Evolutionary conservation across 1,140 invertebrate genomes (phyloP), one percentile per base, ranked within the genome.

Genomic region (Ips nitidus): DNA sequence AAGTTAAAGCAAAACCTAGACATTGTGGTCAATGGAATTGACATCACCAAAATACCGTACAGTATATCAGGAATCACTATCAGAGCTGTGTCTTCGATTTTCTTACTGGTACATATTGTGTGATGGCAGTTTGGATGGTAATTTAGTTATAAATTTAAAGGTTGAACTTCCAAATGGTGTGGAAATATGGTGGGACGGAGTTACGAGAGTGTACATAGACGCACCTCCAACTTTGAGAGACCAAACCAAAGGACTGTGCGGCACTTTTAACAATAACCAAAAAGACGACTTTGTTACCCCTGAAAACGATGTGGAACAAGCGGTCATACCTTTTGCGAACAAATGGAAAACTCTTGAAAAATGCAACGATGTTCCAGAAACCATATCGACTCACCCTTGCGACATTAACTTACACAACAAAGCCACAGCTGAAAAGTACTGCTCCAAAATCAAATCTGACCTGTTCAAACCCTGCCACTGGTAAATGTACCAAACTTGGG

Each of bases 221-320:
- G 90, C 90, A 0, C 92, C 92, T 3, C 82, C 91, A 1, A 79
- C 83, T 53, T 90, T 93, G 73, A 83, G 87, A 41, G 88, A 87
- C 66, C 84, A 88, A 74, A 89, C 88, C 3, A 81, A 81, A 80
- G 94, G 94, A 69, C 83, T 97, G 3, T 97, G 94, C 76, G 94
- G 94, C 36, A 95, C 93, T 1, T 96, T 94, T 77, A 93, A 91
- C 66, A 82, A 86, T 7, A 94, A 94, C 76, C 92, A 94, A 77
- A 90, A 90, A 74, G 93, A 96, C 77, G 94, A 97, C 79, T 95
- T 96, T 79, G 75, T 92, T 3, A 95, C 94, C 0, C 91, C 90
- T 0, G 90, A 94, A 76, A 90, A 90, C 22, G 93, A 95, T 76
- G 79, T 91, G 0, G 94, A 95, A 76, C 87, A 90, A 52, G 85